Evolutionary conservation across 2,888 invertebrate species (phyloP).

Genomic region (Trichacis sp.): DNA sequence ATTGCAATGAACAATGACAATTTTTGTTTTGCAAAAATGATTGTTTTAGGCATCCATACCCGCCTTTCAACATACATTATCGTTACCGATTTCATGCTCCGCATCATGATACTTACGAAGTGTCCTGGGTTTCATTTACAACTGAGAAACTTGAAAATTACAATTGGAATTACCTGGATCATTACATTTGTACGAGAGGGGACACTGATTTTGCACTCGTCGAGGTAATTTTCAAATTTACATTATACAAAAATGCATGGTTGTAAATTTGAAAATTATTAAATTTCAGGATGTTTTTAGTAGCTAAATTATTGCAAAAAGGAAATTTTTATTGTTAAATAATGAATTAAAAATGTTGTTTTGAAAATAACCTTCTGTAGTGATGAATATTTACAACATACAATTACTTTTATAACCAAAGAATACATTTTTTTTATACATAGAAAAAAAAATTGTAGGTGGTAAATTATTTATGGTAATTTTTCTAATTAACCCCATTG

Average conservation of each 20-base stretch:
- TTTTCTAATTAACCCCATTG: too few species aligned
- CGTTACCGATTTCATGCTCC: conserved; percentile 93
- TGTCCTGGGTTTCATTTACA: conserved; percentile 93
- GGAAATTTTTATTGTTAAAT: too few species aligned
- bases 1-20: too few species aligned
- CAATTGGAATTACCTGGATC: conserved; percentile 98
- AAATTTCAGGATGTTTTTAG: too few species aligned
- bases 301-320: too few species aligned
- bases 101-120: conserved; percentile 91
- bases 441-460: too few species aligned
- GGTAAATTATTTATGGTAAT: too few species aligned
- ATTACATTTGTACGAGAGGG: conserved; percentile 94
- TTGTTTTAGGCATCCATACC: conserved; percentile 87
- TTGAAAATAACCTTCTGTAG: too few species aligned
- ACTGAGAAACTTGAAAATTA: conserved; percentile 95
- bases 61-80: conserved; percentile 92
- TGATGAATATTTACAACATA: too few species aligned
- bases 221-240: conserved; percentile 74
- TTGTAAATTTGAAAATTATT: not conserved
- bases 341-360: conserved; percentile 16
- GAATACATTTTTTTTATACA: too few species aligned
- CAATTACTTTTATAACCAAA: too few species aligned
- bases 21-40: not conserved
- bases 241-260: too few species aligned
- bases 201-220: conserved; percentile 90